Conservation (phyloP, 2,797 vertebrate genomes). For the Ibycter americanus region DNA sequence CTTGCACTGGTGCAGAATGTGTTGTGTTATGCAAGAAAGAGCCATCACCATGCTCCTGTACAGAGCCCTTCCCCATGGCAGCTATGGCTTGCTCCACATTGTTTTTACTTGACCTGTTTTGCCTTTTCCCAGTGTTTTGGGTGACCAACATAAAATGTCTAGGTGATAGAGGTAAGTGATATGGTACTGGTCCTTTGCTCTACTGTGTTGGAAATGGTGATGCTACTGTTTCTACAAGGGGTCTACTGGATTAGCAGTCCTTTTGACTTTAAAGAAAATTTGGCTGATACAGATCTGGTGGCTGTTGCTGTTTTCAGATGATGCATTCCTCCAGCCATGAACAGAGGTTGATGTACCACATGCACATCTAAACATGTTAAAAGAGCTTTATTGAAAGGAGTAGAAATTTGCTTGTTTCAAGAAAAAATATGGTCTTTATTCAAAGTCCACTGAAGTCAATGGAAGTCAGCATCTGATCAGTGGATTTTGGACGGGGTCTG, state of each 20-base stretch:
- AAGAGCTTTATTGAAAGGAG: background rate
- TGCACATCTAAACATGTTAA: background rate
- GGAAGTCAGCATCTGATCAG: background rate
- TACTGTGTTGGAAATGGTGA: background rate
- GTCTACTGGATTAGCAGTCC: background rate
- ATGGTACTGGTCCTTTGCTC: background rate
- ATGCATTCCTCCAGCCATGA: background rate
- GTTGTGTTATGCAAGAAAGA: background rate
- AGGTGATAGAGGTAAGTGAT: background rate
- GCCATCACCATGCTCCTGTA: fast-evolving
- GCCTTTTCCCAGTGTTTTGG: background rate
- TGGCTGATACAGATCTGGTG: background rate
- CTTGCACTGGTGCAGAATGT: background rate
- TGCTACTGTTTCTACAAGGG: background rate
- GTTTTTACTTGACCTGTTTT: background rate
- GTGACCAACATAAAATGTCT: background rate
- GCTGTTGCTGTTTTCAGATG: background rate
- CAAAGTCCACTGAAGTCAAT: background rate
- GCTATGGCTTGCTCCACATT: fast-evolving
- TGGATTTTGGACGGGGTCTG: background rate
- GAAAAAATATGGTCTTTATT: background rate
- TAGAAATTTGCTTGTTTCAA: background rate
- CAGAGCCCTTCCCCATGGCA: background rate
- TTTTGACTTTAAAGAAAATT: background rate
- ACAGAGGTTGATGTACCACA: background rate